phyloP scores from a whole-genome alignment of 2,888 invertebrate genomes.

The Melanophora roralis region DNA sequence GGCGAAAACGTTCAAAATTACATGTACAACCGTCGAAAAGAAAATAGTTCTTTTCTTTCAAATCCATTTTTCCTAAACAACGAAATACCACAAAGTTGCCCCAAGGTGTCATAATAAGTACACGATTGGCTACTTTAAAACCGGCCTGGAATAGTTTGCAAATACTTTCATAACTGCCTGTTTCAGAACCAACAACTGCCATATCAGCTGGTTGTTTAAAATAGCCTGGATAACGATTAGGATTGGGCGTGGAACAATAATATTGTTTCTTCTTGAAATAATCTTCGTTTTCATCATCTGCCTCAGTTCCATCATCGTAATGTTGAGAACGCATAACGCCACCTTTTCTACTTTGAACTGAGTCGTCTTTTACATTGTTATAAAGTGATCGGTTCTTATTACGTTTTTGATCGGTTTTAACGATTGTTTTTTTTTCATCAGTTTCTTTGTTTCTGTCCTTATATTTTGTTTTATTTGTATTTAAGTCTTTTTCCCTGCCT shows the following conservation, averaged over 20 bases:
- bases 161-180: constrained; percentile 73
- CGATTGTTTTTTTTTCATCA: not conserved
- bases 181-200: constrained; percentile 75
- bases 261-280: not conserved
- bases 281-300: constrained; percentile 52
- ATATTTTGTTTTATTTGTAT: constrained; percentile 2
- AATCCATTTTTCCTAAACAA: constrained; percentile 19
- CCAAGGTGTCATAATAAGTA: constrained; percentile 75
- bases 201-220: constrained; percentile 66
- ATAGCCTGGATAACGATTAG: constrained; percentile 71
- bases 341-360: not conserved
- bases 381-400: no score
- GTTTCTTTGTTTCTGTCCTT: not conserved
- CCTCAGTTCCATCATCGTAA: constrained; percentile 37
- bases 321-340: not conserved
- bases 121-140: constrained; percentile 72
- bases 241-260: constrained; percentile 55
- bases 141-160: constrained; percentile 68
- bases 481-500: constrained; percentile 6
- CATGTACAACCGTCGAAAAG: constrained; percentile 75
- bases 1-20: constrained; percentile 73
- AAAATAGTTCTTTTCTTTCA: constrained; percentile 63
- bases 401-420: not conserved
- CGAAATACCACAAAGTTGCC: constrained; percentile 74
- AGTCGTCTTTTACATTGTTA: no score